phyloP scores from a whole-genome alignment of 2,888 invertebrate genomes.

The Sarcophaga rosellei region DNA sequence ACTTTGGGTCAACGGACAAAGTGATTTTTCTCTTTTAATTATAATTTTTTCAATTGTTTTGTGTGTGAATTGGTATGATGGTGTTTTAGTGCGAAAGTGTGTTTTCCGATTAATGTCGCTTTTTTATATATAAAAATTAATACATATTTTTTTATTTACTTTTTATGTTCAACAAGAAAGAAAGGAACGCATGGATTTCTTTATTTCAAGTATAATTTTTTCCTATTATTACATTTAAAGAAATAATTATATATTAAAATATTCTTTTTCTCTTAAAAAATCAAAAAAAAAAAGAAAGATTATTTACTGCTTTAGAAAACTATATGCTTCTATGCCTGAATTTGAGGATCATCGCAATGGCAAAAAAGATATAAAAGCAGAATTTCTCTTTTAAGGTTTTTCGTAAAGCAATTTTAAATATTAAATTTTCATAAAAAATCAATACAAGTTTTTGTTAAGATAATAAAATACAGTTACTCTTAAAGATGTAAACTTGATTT shows the following conservation, averaged over 20 bases:
- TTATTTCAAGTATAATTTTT: conserved; percentile 15
- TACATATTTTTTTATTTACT: conserved; percentile 1
- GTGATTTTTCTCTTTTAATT: conserved; percentile 22
- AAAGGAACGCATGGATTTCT: neutral
- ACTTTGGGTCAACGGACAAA: conserved; percentile 34
- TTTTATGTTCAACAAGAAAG: conserved; percentile 1
- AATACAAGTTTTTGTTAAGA: too few species aligned
- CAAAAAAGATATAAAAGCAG: too few species aligned
- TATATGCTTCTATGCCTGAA: too few species aligned
- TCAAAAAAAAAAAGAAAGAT: neutral
- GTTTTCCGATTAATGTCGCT: conserved; percentile 35
- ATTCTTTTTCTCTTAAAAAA: neutral
- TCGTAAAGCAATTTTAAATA: too few species aligned
- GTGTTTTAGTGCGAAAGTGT: conserved; percentile 41
- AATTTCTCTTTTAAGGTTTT: too few species aligned
- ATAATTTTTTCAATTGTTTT: conserved; percentile 22
- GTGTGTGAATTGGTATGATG: conserved; percentile 52
- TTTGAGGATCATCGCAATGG: too few species aligned
- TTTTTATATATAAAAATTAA: conserved; percentile 37
- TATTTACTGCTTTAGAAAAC: neutral
- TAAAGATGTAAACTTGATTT: neutral
- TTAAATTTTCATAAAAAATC: too few species aligned
- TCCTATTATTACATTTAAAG: neutral
- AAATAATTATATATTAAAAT: neutral
- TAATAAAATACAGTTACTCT: too few species aligned